Percentiles rank a stretch among this genome's conserved stretches.
phyloP scores from a whole-genome alignment of 2,888 invertebrate species.

The Drosophila multiciliata region DNA sequence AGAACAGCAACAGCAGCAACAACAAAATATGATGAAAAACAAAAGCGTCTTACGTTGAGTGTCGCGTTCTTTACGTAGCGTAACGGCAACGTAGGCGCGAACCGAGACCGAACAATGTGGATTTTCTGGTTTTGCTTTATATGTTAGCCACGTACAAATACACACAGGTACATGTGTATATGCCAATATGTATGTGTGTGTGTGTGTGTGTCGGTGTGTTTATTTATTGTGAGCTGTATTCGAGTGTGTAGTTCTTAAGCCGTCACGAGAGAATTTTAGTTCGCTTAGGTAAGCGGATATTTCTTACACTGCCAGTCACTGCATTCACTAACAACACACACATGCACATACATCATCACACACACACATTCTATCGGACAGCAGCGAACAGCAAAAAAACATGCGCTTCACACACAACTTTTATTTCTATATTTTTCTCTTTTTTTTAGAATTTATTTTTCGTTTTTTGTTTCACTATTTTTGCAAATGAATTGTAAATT shows the following conservation, averaged over 20 bases:
- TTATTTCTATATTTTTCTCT: conserved; percentile 6
- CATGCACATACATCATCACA: conserved; percentile 46
- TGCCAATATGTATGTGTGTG: conserved; percentile 4
- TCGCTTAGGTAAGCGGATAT: conserved; percentile 80
- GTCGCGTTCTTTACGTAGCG: conserved; percentile 42
- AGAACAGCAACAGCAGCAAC: conserved; percentile 10
- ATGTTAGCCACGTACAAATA: conserved; percentile 60
- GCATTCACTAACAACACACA: conserved; percentile 57
- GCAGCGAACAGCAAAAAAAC: conserved; percentile 27
- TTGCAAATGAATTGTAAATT: conserved; percentile 31
- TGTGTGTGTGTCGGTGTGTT: conserved; percentile 39
- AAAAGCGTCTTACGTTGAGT: conserved; percentile 57
- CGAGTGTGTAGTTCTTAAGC: conserved; percentile 62
- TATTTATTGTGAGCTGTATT: conserved; percentile 43
- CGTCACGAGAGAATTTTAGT: conserved; percentile 71
- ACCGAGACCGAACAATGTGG: conserved; percentile 76
- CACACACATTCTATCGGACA: conserved; percentile 47
- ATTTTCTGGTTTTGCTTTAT: conserved; percentile 82
- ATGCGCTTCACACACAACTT: conserved; percentile 39
- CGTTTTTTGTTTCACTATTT: conserved; percentile 37
- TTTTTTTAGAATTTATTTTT: conserved; percentile 34
- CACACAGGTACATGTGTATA: conserved; percentile 27
- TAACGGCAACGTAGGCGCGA: conserved; percentile 46
- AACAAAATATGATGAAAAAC: conserved; percentile 20
- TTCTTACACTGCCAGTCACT: conserved; percentile 59